Evolutionary conservation across 2,113 vertebrate species (phyloP).

Genomic region (Rattus rattus): DNA sequence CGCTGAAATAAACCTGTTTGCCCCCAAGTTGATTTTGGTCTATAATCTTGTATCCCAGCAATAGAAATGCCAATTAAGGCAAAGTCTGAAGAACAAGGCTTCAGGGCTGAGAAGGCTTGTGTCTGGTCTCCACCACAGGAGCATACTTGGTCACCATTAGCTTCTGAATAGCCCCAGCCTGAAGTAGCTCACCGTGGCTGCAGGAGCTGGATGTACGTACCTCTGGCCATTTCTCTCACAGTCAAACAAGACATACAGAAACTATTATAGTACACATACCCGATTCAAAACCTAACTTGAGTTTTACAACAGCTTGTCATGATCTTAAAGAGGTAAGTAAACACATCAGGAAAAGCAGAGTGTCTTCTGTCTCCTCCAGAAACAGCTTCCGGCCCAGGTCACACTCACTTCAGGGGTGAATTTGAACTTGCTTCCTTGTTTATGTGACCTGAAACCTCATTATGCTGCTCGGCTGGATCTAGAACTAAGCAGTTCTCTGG

Average conservation of each 20-base stretch:
- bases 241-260: neutral
- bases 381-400: neutral
- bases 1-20: neutral
- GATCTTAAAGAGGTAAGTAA: neutral
- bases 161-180: no score
- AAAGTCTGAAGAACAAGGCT: neutral
- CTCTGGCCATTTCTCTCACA: neutral
- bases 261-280: neutral
- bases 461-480: neutral
- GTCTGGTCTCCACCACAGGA: neutral
- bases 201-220: neutral
- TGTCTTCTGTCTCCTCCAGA: neutral
- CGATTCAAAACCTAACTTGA: neutral
- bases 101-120: neutral
- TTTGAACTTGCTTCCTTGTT: neutral
- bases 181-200: neutral
- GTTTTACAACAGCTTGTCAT: neutral
- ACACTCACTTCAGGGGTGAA: neutral
- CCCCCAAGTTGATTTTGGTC: neutral
- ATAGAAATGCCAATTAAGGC: neutral
- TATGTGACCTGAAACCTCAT: neutral
- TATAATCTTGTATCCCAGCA: neutral
- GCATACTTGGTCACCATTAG: neutral
- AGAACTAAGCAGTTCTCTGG: neutral
- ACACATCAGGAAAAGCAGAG: neutral